A percentile compares a stretch with the other conserved stretches of the same genome.
These are phyloP conservation scores for Tiaroga cobitis DNA, from an alignment of 2,797 vertebrate species.

Conservation along the genomic window DNA sequence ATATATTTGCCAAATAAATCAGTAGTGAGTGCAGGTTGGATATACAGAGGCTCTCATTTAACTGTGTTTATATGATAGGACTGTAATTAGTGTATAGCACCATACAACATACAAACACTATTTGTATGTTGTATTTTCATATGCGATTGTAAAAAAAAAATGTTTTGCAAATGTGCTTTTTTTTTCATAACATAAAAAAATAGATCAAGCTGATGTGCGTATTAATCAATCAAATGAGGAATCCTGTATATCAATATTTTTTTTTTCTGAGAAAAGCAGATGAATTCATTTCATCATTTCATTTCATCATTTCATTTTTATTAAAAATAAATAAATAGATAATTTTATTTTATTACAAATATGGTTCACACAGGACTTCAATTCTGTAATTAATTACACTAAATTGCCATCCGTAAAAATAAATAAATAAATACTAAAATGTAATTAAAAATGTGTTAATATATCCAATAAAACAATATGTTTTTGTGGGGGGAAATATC, in stretches of 20 bases:
- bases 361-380: neutral
- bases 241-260: neutral
- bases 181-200: too few relatives aligned
- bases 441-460: neutral
- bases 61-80: neutral
- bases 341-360: neutral
- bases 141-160: neutral
- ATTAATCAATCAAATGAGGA: neutral
- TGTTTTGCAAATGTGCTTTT: too few relatives aligned
- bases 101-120: too few relatives aligned
- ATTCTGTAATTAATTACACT: neutral
- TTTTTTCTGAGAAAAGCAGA: neutral
- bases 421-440: neutral
- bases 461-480: too few relatives aligned
- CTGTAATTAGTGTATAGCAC: neutral
- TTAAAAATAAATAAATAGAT: too few relatives aligned
- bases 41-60: neutral
- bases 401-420: neutral
- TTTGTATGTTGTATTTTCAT: neutral
- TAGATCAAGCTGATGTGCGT: neutral
- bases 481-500: constrained; percentile 10
- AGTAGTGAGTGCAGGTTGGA: neutral
- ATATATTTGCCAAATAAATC: neutral
- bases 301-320: too few relatives aligned
- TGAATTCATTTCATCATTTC: neutral